phyloP scores from a whole-genome alignment of 2,888 invertebrate species.

The Hirtodrosophila confusa region DNA sequence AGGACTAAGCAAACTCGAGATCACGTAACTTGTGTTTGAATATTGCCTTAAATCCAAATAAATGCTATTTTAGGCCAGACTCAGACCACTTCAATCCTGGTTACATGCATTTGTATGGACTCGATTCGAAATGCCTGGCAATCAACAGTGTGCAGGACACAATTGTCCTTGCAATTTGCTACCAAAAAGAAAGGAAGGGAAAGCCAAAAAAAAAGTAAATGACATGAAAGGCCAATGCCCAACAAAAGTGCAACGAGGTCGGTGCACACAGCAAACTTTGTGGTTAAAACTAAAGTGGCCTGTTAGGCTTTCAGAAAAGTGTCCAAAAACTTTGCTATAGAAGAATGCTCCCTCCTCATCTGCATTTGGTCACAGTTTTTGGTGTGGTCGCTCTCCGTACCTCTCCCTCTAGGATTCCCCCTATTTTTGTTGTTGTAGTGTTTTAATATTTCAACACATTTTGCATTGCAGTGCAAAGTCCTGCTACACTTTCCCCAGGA shows the following conservation, averaged over 20 bases:
- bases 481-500: too few relatives aligned
- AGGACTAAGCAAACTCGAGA: slow-evolving; percentile 20
- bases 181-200: slow-evolving; percentile 12
- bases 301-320: slow-evolving; percentile 75
- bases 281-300: slow-evolving; percentile 76
- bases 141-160: slow-evolving; percentile 54
- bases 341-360: slow-evolving; percentile 64
- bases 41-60: slow-evolving; percentile 37
- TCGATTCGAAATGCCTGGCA: slow-evolving; percentile 43
- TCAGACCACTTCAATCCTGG: slow-evolving; percentile 14
- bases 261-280: slow-evolving; percentile 67
- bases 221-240: slow-evolving; percentile 74
- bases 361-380: slow-evolving; percentile 50
- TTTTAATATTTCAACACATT: slow-evolving; percentile 76
- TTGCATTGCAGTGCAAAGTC: slow-evolving; percentile 57
- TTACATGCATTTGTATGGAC: slow-evolving; percentile 31
- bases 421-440: slow-evolving; percentile 26
- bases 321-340: slow-evolving; percentile 67
- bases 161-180: slow-evolving; percentile 48
- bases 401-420: not conserved
- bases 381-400: slow-evolving; percentile 20
- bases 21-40: not conserved
- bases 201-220: slow-evolving; percentile 58
- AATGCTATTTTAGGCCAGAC: slow-evolving; percentile 32
- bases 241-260: slow-evolving; percentile 74